Base-by-base conservation (phyloP, 53 echinoderm and acorn worm genomes). In the Paelopatides confundens region DNA sequence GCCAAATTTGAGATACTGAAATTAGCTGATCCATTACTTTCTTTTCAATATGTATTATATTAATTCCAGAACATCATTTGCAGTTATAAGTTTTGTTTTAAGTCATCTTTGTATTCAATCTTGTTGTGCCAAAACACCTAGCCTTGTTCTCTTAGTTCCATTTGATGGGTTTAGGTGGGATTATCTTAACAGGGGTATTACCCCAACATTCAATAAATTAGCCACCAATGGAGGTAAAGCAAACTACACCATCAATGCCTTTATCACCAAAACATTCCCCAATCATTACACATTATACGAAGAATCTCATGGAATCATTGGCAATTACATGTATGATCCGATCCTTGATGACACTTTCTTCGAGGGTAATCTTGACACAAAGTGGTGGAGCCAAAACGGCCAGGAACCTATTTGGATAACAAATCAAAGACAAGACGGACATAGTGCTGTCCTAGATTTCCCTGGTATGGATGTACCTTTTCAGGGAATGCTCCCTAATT, bases 81-180 rank as follows among this genome's bases (percentile, higher is more conserved):
- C 58, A 58, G n/a, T 58, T 58, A 1, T 58, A 58, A 18, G 6
- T 21, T 23, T 58, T 21, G 5, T 58, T 58, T 58, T 21, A 5
- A 21, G n/a, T 4, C 18, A 18, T n/a, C 6, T 58, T 58, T 58
- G 15, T 18, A 6, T 58, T 23, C 15, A 21, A 23, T 6, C 58
- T 1, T 58, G 58, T 58, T n/a, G 21, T 58, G 58, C 58, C 21
- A 4, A 23, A 21, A 58, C 58, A 58, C 58, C 58, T 58, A 58
- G 58, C 58, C 91, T 91, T n/a, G 91, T 95, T 50, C 69, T 97
- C 50, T 66, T 97, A 29, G 85, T 97, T 39, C 95, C 97, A 35
- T 95, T 97, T 71, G 97, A 97, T 81, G 97, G 97, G 23, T 97
- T 97, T 66, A 91, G 97, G 30, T 95, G 93, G 91, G 97, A 97